Evolutionary conservation across 2,888 invertebrate genomes (phyloP), one percentile per base, ranked within the genome.

Genomic region (Bruchidius siliquastri): DNA sequence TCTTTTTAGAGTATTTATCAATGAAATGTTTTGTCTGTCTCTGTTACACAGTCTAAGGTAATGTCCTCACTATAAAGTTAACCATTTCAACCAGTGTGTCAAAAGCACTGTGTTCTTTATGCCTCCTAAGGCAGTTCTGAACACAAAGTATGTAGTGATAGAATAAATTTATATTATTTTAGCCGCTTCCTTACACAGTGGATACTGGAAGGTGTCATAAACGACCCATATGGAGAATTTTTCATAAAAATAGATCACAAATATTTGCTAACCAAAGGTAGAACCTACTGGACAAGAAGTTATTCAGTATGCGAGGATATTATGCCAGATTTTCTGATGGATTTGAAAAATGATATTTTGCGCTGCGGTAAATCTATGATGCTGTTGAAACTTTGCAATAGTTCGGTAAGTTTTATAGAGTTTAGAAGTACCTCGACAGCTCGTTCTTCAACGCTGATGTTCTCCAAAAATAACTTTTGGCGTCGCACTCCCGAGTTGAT

Each of bases 131-230:
- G n/a, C n/a, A n/a, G n/a, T n/a, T n/a, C n/a, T n/a, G n/a, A n/a
- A n/a, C n/a, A n/a, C n/a, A n/a, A 4, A 26, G 26, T 26, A 26
- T 2, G 2, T 8, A 26, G 26, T 8, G 26, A 26, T 26, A 26
- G 8, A 4, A 26, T 26, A 26, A 26, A 26, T 26, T 4, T 26
- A n/a, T 26, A 26, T 8, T 26, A 76, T 79, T 81, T 76, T 81
- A 87, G 76, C 81, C 91, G 91, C 75, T 91, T 94, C 83, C 88
- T 97, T 66, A 91, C 94, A 82, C 90, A 92, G 75, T 97, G 97
- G 92, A 91, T 97, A 75, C 93, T 95, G 82, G 93, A 95, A 83
- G 97, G 97, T 0, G 90, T 91, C 72, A 87, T 96, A 20, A 92
- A 94, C 76, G 96, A 96, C 85, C 89, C 90, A 20, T 92, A 91